Percentiles rank a stretch among this genome's conserved stretches.
Evolutionary conservation across 2,888 invertebrate species (phyloP).

Genomic region (Sinotaia quadrata): DNA sequence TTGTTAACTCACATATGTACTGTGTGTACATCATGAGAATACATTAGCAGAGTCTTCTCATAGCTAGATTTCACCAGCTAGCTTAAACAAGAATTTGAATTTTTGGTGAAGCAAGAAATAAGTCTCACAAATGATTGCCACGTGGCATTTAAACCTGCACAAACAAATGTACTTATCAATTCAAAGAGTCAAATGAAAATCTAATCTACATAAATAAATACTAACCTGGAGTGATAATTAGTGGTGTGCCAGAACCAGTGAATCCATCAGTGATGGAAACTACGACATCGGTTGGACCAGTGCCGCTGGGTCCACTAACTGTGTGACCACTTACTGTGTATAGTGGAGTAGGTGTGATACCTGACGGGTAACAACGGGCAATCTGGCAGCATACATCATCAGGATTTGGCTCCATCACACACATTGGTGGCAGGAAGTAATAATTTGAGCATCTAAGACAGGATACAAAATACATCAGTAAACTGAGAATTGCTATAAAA

Average conservation of each 20-base stretch:
- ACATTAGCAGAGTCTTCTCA: no score
- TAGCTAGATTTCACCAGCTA: no score
- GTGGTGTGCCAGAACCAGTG: conserved; percentile 46
- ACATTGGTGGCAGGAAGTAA: conserved; percentile 47
- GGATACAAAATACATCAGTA: background rate
- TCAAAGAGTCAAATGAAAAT: no score
- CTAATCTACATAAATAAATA: no score
- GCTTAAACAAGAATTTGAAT: no score
- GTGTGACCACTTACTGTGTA: background rate
- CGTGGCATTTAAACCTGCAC: no score
- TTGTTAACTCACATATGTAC: no score
- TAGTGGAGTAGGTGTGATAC: background rate
- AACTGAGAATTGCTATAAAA: no score
- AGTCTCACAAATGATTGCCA: no score
- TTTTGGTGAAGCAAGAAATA: no score
- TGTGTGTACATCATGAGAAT: no score
- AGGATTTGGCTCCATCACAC: conserved; percentile 44
- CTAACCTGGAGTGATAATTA: conserved; percentile 3
- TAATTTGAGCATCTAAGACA: conserved; percentile 7
- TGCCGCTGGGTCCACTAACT: conserved; percentile 11
- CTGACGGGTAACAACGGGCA: conserved; percentile 11
- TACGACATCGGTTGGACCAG: conserved; percentile 18
- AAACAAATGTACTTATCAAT: no score
- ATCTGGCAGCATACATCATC: conserved; percentile 50
- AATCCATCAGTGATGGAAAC: conserved; percentile 41